A percentile compares a stretch with the other conserved stretches of the same genome.
Evolutionary conservation across 2,113 vertebrate species (phyloP).

Genomic region (Nesoenas mayeri): DNA sequence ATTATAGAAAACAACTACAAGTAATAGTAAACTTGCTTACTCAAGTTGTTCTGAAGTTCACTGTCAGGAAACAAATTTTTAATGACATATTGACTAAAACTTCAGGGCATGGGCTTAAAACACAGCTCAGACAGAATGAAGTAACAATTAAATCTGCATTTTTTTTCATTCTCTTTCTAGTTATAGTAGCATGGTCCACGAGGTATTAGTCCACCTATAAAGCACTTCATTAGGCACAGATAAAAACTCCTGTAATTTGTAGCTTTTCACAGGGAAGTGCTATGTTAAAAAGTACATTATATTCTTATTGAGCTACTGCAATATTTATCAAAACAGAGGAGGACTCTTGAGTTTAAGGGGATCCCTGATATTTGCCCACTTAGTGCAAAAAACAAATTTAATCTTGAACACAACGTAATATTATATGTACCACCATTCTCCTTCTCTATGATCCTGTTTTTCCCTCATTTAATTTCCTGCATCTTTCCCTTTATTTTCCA

Average conservation of each 20-base stretch:
- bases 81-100: background rate
- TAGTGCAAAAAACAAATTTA: background rate
- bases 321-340: background rate
- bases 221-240: background rate
- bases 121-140: background rate
- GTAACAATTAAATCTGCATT: background rate
- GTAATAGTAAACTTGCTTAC: background rate
- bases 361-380: background rate
- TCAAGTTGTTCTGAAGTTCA: background rate
- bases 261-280: background rate
- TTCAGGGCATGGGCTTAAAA: background rate
- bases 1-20: background rate
- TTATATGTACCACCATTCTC: background rate
- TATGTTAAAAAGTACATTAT: background rate
- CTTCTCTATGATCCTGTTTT: background rate
- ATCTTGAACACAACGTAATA: background rate
- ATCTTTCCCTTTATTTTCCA: background rate
- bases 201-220: background rate
- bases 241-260: background rate
- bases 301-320: background rate
- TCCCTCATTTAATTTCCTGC: background rate
- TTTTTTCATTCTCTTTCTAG: background rate
- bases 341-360: background rate
- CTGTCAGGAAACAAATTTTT: background rate
- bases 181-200: background rate